Percentiles rank a stretch among this genome's conserved stretches.
Conservation (phyloP, 2,888 invertebrate genomes). For the Crossocerus cetratus region DNA sequence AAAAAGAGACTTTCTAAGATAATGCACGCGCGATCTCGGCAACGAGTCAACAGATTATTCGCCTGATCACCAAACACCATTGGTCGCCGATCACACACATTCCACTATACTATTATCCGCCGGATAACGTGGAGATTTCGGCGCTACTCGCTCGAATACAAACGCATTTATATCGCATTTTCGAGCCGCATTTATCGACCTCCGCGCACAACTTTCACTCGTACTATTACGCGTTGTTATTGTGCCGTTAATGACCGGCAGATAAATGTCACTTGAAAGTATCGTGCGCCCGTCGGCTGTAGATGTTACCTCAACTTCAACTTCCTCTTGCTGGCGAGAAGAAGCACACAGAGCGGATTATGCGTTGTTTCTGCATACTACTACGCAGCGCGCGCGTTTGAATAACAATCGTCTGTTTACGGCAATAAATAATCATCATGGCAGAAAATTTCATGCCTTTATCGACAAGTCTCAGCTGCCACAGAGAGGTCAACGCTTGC, state of each 20-base stretch:
- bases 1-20: not conserved
- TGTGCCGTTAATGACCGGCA: constrained; percentile 16
- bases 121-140: not conserved
- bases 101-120: too few relatives aligned
- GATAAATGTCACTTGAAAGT: constrained; percentile 16
- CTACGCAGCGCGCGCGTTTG: constrained; percentile 1
- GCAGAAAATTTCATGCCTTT: constrained; percentile 22
- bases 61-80: not conserved
- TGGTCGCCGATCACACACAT: too few relatives aligned
- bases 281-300: not conserved
- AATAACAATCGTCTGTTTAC: constrained; percentile 24
- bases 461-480: constrained; percentile 22
- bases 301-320: not conserved
- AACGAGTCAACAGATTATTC: constrained; percentile 28
- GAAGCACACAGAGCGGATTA: too few relatives aligned
- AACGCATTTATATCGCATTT: constrained; percentile 13
- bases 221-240: constrained; percentile 16
- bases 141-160: constrained; percentile 4
- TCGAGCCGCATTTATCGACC: not conserved
- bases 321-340: too few relatives aligned
- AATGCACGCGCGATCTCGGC: not conserved
- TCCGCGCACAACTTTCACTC: constrained; percentile 4
- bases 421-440: constrained; percentile 39
- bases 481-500: constrained; percentile 25
- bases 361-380: too few relatives aligned